Evolutionary conservation across 2,888 invertebrate species (phyloP), one percentile per base, ranked within the genome.

Genomic region (Serrognathus titanus): DNA sequence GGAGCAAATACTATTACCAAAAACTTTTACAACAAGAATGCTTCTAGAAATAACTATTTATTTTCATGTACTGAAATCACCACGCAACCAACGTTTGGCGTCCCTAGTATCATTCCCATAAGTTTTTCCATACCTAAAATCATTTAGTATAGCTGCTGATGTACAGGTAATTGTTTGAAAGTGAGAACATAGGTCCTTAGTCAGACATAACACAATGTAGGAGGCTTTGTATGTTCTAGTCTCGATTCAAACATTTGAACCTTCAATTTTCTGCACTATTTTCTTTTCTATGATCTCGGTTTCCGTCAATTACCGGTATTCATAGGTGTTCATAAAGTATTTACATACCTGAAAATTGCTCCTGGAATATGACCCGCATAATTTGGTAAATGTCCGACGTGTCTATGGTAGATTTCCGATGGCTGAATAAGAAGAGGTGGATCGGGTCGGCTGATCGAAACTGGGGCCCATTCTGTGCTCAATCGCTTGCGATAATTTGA

Each of bases 331-430:
- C 24, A 31, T 3, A 31, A 20, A 20, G 4, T 20, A 20, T 20
- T 20, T 20, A 20, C 20, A 6, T 31, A 87, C 86, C 88, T 85
- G 76, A 87, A 90, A 66, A 81, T 78, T 55, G 81, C 82, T 12
- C 91, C 91, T 0, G 90, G 91, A 51, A 91, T 86, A 69, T 91
- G 90, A 0, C 90, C 91, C 2, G 84, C 82, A 75, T 91, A 92
- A 75, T 85, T 88, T 1, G 91, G 90, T 63, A 89, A 72, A 80
- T 90, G 83, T 4, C 90, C 89, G 38, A 86, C 82, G 65, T 88
- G 85, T 59, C 85, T 85, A 70, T 87, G 88, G 71, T 91, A 91
- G 60, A 91, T 84, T 71, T 86, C 83, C 9, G 85, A 72, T 1
- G 80, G 78, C 63, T 79, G 78, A 46, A 80, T 77, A n/a, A 78